A percentile compares a stretch with the other conserved stretches of the same genome.
These are phyloP conservation scores for Cyrtodaria siliqua DNA, from an alignment of 2,888 invertebrate species.

Conservation along the genomic window DNA sequence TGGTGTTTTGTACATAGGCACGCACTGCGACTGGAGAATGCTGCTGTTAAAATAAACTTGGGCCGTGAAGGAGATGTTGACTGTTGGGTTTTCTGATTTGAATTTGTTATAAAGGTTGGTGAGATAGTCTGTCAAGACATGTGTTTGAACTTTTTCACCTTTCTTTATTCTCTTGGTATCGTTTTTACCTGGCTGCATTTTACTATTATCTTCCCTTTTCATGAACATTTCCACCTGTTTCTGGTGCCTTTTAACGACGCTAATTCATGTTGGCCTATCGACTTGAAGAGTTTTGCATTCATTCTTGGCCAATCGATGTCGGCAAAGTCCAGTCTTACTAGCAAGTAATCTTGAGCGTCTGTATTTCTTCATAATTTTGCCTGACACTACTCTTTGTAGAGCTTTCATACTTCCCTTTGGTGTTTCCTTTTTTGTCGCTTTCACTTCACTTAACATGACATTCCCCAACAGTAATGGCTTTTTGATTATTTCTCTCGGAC, in stretches of 20 bases:
- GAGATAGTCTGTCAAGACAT: constrained; percentile 23
- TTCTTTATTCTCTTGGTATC: constrained; percentile 24
- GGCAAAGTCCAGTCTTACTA: constrained; percentile 18
- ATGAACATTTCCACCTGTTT: constrained; percentile 14
- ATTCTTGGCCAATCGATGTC: constrained; percentile 12
- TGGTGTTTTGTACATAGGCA: constrained; percentile 24
- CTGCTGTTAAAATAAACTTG: no score
- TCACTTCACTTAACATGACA: no score
- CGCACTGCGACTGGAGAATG: no score
- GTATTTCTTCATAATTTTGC: constrained; percentile 22
- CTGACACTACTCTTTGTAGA: constrained; percentile 18
- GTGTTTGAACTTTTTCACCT: constrained; percentile 20
- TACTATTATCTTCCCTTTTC: constrained; percentile 29
- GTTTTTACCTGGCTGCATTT: constrained; percentile 27
- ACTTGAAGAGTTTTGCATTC: constrained; percentile 23
- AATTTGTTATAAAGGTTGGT: constrained; percentile 16
- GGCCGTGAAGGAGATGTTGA: constrained; percentile 34
- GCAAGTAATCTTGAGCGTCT: constrained; percentile 6
- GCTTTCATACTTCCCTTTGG: constrained; percentile 1
- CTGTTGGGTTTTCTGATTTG: constrained; percentile 32
- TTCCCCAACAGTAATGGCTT: constrained; percentile 22
- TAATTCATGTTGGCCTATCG: background rate
- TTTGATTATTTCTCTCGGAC: constrained; percentile 15
- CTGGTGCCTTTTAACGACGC: background rate
- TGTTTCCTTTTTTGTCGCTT: no score